Base-by-base conservation (phyloP, 2,113 vertebrate genomes). In the Oenanthe oenanthe region DNA sequence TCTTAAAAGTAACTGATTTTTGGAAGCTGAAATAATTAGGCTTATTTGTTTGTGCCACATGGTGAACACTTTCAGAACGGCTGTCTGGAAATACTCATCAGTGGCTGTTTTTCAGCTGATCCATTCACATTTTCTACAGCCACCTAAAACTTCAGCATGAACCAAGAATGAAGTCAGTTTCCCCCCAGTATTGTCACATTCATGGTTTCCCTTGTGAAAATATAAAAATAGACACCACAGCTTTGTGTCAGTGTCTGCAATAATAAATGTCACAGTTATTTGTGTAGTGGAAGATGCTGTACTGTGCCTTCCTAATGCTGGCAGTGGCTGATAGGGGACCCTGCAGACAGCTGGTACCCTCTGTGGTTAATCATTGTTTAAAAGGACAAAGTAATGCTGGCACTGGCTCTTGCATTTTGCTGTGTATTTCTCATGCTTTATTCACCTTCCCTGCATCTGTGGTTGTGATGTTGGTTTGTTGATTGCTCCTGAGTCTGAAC, bases 281-380 rank as follows among this genome's bases (percentile, higher is more conserved):
- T 13, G 22, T 0, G 1, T 3, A 12, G 22, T 45, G 36, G 61
- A 43, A 47, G 60, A 4, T 63, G 13, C 71, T 1, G 0, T 47
- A 3, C 40, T 66, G 2, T 13, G 26, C 40, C 77, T 60, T 53
- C 50, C 58, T 50, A 3, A 1, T 11, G 58, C 45, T 51, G 24
- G 13, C 63, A 4, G 14, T 32, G 21, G 57, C 51, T 71, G 60
- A 2, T 28, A 38, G 34, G 57, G 36, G 26, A 26, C 19, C 53
- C 48, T 70, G 51, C 40, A 72, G 80, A 5, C 57, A 40, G 26
- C 43, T 40, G 45, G 9, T n/a, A 3, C 25, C 0, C 16, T 47
- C 34, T 50, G 24, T 43, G 71, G 13, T 60, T 83, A 47, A 17
- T 29, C 53, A 21, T 21, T 32, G 12, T 68, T 73, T 66, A 24